Base-by-base conservation (phyloP, 1,140 invertebrate species). In the Eurosta solidaginis region DNA sequence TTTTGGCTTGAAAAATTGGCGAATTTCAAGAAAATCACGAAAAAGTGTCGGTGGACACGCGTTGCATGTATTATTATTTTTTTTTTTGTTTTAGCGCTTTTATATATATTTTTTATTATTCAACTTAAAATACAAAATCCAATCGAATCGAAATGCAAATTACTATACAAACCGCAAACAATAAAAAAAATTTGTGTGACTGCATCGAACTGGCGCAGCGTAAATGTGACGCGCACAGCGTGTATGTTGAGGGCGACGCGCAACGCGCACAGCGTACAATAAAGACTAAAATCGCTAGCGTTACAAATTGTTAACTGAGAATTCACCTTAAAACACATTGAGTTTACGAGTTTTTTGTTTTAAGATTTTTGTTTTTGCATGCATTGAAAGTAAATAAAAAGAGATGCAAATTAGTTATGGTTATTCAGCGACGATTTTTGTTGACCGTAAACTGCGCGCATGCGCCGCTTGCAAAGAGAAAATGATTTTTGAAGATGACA, bases 61-160 rank as follows among this genome's bases (percentile, higher is more conserved):
- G 75, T 49, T 47, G 42, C 45, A 22, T 74, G 33, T 40, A 52
- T 42, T 42, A 68, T 68, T 68, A 68, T 68, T 36, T 29, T n/a
- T 40, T 14, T 68, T n/a, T n/a, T n/a, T n/a, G n/a, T n/a, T n/a
- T n/a, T n/a, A n/a, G n/a, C n/a, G n/a, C n/a, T n/a, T n/a, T n/a
- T n/a, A n/a, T n/a, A n/a, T n/a, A 68, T 40, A n/a, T 68, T 14
- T 68, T 68, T 68, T 68, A 68, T 68, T 68, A 68, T 68, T 40
- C 74, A 75, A 75, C 42, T 75, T 75, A 50, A 75, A 54, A 45
- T 40, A 74, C 73, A 47, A 74, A 74, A 74, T 74, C 44, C 73
- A 76, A 76, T 76, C 75, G 75, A 76, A 76, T 54, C 75, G 45
- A 76, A 76, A 76, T 76, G 75, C 75, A 76, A 76, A 76, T 76